phyloP scores from a whole-genome alignment of 2,113 vertebrate species.

The Catharus minimus region DNA sequence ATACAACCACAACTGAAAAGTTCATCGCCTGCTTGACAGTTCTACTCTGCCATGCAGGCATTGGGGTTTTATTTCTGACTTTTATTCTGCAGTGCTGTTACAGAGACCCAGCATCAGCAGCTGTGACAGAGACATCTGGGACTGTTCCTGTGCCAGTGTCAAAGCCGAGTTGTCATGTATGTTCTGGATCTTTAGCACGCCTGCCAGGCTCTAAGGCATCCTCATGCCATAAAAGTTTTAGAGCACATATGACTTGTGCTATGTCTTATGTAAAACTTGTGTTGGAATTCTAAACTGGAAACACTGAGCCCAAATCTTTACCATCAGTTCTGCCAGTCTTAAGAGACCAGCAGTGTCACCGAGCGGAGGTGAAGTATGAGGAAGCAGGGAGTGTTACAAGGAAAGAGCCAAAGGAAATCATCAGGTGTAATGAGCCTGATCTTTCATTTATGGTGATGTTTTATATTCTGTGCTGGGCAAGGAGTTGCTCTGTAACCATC shows the following conservation, averaged over 20 bases:
- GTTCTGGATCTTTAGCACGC: not conserved
- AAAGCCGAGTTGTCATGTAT: not conserved
- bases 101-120: not conserved
- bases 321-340: not conserved
- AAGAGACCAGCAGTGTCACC: not conserved
- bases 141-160: not conserved
- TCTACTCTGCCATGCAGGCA: not conserved
- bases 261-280: rapidly evolving
- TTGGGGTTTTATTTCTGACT: not conserved
- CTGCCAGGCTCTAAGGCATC: not conserved
- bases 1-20: not conserved
- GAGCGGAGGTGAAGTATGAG: not conserved
- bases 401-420: not conserved
- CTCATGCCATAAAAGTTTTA: not conserved
- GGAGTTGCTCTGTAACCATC: not conserved
- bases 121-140: not conserved
- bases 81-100: not conserved
- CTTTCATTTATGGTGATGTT: not conserved
- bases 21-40: not conserved
- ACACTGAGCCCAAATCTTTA: not conserved
- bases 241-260: not conserved
- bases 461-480: not conserved
- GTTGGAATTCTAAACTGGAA: not conserved
- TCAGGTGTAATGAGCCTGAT: not conserved
- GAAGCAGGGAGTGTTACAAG: not conserved